Conservation (phyloP, 2,113 vertebrate species). For the Xenopus laevis region DNA sequence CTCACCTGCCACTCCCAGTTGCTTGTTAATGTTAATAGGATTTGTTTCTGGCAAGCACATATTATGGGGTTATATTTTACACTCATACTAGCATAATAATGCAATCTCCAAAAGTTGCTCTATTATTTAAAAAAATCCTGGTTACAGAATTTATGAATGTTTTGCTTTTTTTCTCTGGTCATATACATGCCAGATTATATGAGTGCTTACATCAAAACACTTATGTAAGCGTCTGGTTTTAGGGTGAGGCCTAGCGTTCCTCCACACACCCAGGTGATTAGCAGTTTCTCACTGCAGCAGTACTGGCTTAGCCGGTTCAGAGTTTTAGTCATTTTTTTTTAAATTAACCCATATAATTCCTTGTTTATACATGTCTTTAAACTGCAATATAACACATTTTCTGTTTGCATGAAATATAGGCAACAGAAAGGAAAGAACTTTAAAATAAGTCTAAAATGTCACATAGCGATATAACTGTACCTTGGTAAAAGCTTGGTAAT, state of each 20-base stretch:
- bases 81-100: background rate
- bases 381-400: too few relatives aligned
- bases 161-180: background rate
- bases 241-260: background rate
- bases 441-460: too few relatives aligned
- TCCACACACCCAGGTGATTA: slow-evolving; percentile 6
- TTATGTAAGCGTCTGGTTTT: background rate
- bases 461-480: too few relatives aligned
- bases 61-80: background rate
- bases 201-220: background rate
- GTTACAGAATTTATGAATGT: background rate
- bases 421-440: too few relatives aligned
- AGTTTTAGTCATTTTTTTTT: background rate
- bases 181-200: background rate
- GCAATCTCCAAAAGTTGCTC: background rate
- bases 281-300: background rate
- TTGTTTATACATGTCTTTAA: background rate
- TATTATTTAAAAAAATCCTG: background rate
- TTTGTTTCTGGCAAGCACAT: background rate
- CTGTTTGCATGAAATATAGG: too few relatives aligned
- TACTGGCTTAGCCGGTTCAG: background rate
- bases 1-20: background rate
- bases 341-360: background rate
- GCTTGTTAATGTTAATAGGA: background rate
- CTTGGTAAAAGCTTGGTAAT: too few relatives aligned